These are phyloP conservation scores for Balanococcus diminutus DNA, from an alignment of 2,888 invertebrate species.

Conservation along the genomic window DNA sequence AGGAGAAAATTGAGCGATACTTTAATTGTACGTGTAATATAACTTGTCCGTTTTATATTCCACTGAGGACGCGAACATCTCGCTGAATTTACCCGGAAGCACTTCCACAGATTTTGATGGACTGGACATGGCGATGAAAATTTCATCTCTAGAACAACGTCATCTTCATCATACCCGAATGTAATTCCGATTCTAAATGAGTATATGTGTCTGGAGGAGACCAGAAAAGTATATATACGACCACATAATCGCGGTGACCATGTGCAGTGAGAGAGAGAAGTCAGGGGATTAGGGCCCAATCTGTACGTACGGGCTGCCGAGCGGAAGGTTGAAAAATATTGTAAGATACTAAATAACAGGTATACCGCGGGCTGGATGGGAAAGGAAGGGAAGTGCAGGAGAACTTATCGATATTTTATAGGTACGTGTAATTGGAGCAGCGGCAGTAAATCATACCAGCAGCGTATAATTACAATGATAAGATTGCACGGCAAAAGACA, in stretches of 20 bases:
- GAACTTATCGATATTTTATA: constrained; percentile 14
- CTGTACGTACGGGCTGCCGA: not conserved
- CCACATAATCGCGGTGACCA: too few relatives aligned
- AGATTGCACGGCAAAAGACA: constrained; percentile 50
- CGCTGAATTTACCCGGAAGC: not conserved
- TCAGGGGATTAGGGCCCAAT: not conserved
- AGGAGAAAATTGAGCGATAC: not conserved
- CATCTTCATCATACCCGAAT: not conserved
- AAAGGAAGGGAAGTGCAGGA: too few relatives aligned
- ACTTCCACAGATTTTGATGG: not conserved
- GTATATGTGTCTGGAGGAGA: not conserved
- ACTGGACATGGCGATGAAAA: not conserved
- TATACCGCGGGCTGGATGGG: constrained; percentile 36
- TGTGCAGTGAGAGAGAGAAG: too few relatives aligned
- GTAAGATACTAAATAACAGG: constrained; percentile 47
- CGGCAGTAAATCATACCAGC: constrained; percentile 51
- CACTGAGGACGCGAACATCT: not conserved
- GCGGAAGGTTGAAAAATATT: constrained; percentile 49
- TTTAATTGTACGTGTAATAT: not conserved
- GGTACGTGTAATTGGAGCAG: constrained; percentile 45
- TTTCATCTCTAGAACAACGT: not conserved
- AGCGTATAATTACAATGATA: constrained; percentile 52
- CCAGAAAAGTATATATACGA: too few relatives aligned
- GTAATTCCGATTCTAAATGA: not conserved
- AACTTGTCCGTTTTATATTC: not conserved